Conservation (phyloP, 2,797 vertebrate species). For the Gymnodraco acuticeps region DNA sequence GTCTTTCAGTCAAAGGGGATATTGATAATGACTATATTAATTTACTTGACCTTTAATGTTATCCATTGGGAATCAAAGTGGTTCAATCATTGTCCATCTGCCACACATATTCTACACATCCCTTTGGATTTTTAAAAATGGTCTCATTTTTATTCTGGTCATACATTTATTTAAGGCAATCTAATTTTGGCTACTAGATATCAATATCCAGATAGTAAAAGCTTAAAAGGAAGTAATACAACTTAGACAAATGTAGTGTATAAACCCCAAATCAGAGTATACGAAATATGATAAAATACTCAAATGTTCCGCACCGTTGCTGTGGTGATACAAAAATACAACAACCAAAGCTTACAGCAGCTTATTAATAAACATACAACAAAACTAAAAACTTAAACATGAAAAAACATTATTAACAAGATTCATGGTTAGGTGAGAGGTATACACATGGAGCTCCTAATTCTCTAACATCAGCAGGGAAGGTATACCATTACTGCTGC, state of each 20-base stretch:
- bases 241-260: constrained; percentile 34
- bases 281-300: constrained; percentile 45
- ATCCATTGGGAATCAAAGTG: neutral
- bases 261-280: constrained; percentile 42
- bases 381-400: constrained; percentile 10
- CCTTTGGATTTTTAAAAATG: neutral
- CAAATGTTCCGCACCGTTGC: constrained; percentile 43
- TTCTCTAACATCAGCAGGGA: constrained; percentile 50
- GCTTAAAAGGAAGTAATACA: constrained; percentile 31
- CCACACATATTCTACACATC: neutral
- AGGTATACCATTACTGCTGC: constrained; percentile 42
- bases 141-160: neutral
- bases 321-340: constrained; percentile 63
- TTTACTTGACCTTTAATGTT: neutral
- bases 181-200: constrained; percentile 25
- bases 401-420: constrained; percentile 25
- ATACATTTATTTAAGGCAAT: constrained; percentile 35
- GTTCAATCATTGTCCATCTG: neutral
- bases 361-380: constrained; percentile 35
- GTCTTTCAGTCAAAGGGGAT: neutral
- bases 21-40: neutral
- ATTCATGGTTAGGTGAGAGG: constrained; percentile 31
- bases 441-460: constrained; percentile 54
- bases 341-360: constrained; percentile 47
- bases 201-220: constrained; percentile 29